Conservation (phyloP, 2,797 vertebrate species). For the Sebastes trivittatus region DNA sequence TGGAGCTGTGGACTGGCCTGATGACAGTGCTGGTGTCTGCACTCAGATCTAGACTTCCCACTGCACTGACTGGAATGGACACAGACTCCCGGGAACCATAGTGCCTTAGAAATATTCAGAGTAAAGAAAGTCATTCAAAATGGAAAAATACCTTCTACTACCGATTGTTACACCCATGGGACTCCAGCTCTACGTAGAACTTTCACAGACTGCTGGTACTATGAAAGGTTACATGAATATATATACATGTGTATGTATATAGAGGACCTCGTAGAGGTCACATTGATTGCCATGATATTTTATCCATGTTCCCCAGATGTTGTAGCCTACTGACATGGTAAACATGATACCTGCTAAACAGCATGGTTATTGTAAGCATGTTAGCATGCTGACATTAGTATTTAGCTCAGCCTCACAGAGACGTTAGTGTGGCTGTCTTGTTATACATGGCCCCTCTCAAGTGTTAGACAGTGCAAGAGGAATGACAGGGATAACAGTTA, state of each 20-base stretch:
- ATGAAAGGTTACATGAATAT: not conserved
- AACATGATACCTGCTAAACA: not conserved
- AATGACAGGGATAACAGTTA: not conserved
- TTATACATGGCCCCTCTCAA: not conserved
- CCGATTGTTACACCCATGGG: not conserved
- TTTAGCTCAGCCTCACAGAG: not conserved
- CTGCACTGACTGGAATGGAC: slow-evolving; percentile 73
- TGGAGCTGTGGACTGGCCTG: slow-evolving; percentile 91
- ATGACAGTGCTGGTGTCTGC: slow-evolving; percentile 86
- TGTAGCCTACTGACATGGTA: not conserved
- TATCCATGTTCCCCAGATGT: not conserved
- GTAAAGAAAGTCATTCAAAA: not conserved
- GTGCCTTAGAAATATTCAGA: slow-evolving; percentile 49
- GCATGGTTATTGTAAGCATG: not conserved
- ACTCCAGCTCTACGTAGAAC: not conserved
- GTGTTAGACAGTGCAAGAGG: not conserved
- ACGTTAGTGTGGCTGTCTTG: not conserved
- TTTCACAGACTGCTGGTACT: not conserved
- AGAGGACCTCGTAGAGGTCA: not conserved
- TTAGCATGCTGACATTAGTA: not conserved
- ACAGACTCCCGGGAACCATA: slow-evolving; percentile 88
- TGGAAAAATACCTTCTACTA: not conserved
- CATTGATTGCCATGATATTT: not conserved
- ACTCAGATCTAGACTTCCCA: slow-evolving; percentile 86
- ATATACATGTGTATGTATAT: not conserved